Percentiles rank a stretch among this genome's conserved stretches.
Conservation (phyloP, 2,113 vertebrate species). For the Melanerpes formicivorus region DNA sequence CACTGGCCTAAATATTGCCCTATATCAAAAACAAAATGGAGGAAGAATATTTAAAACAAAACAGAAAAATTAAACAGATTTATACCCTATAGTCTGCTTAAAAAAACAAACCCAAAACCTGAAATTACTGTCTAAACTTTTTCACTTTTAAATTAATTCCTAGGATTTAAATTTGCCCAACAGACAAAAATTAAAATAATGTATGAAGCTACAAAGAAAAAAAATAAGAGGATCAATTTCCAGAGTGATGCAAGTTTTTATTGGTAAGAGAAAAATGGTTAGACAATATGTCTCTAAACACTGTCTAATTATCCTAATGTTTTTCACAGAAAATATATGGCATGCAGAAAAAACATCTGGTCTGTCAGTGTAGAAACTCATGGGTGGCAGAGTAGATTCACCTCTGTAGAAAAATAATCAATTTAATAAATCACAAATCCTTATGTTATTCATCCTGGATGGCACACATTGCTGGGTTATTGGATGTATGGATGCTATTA, state of each 20-base stretch:
- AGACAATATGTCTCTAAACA: not conserved
- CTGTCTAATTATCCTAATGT: not conserved
- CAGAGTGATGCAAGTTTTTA: not conserved
- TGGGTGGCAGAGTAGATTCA: not conserved
- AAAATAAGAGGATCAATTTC: not conserved
- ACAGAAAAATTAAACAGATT: not conserved
- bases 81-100: not conserved
- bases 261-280: not conserved
- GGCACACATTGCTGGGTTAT: not conserved
- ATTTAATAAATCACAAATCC: slow-evolving; percentile 32
- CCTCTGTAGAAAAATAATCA: not conserved
- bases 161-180: slow-evolving; percentile 6
- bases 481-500: not conserved
- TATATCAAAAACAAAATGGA: slow-evolving; percentile 18
- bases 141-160: slow-evolving; percentile 44
- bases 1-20: slow-evolving; percentile 12
- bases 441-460: not conserved
- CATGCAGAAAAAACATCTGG: not conserved
- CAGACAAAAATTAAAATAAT: slow-evolving; percentile 4
- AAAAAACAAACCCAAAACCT: slow-evolving; percentile 2
- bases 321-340: not conserved
- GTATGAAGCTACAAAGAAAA: not conserved
- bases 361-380: not conserved
- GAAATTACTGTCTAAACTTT: not conserved
- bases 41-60: not conserved